These are phyloP conservation scores for Agonopterix alstromeriana DNA, from an alignment of 2,888 invertebrate species.

Conservation along the genomic window DNA sequence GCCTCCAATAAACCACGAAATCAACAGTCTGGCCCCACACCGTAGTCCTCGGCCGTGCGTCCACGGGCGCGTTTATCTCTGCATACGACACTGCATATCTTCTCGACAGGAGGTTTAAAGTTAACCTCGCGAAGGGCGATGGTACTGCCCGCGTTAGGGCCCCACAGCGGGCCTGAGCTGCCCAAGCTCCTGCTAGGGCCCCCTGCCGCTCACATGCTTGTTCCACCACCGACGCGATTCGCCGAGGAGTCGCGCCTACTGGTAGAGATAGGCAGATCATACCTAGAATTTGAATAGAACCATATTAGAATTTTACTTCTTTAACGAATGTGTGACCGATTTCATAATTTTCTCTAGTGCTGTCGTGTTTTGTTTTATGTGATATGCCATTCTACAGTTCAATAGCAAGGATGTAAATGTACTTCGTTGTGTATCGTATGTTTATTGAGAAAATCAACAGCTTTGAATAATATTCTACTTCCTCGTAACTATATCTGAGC, in stretches of 20 bases:
- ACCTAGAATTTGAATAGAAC: slow-evolving; percentile 52
- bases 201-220: slow-evolving; percentile 61
- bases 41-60: slow-evolving; percentile 63
- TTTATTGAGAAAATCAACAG: no score
- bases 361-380: no score
- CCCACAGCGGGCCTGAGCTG: slow-evolving; percentile 64
- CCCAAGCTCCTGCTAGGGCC: slow-evolving; percentile 73
- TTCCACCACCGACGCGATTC: slow-evolving; percentile 46
- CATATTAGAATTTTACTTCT: no score
- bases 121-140: slow-evolving; percentile 60
- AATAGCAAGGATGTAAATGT: no score
- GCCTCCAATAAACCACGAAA: slow-evolving; percentile 82
- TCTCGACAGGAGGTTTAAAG: slow-evolving; percentile 80
- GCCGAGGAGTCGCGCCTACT: slow-evolving; percentile 61
- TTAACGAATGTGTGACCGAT: no score
- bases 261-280: slow-evolving; percentile 81
- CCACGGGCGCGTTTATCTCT: slow-evolving; percentile 65
- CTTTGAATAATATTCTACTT: no score
- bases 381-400: no score
- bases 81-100: slow-evolving; percentile 82
- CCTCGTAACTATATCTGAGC: no score
- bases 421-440: no score
- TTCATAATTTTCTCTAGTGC: no score
- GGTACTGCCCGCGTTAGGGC: slow-evolving; percentile 80
- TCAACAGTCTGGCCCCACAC: slow-evolving; percentile 81